Conservation (phyloP, 2,797 vertebrate species). For the Melanotaenia parkinsoni region DNA sequence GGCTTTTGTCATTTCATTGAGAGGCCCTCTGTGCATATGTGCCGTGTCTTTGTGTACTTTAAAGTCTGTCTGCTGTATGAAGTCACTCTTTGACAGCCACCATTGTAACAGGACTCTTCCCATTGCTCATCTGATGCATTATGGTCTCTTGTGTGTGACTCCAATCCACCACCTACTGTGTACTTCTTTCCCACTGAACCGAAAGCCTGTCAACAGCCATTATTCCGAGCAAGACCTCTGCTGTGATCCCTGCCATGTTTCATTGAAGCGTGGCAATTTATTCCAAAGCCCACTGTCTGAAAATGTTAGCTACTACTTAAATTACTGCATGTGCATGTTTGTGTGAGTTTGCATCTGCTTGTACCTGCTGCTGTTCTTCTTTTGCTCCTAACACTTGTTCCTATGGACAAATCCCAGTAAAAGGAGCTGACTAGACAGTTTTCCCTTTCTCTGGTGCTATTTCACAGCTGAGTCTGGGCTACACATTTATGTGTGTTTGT, state of each 20-base stretch:
- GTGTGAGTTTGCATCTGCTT: slow-evolving; percentile 37
- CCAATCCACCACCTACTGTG: slow-evolving; percentile 59
- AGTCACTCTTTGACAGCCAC: slow-evolving; percentile 57
- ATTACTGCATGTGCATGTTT: slow-evolving; percentile 54
- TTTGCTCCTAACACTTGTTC: slow-evolving; percentile 43
- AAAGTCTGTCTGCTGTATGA: slow-evolving; percentile 25
- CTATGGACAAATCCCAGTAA: slow-evolving; percentile 46
- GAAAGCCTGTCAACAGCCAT: slow-evolving; percentile 76
- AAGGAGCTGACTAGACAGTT: slow-evolving; percentile 64
- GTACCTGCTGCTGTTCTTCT: slow-evolving; percentile 27
- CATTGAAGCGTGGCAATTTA: slow-evolving; percentile 72
- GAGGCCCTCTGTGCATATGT: slow-evolving; percentile 3
- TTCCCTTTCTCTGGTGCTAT: slow-evolving; percentile 43
- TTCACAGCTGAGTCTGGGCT: slow-evolving; percentile 40
- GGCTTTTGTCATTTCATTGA: slow-evolving; percentile 7
- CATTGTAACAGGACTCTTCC: slow-evolving; percentile 56
- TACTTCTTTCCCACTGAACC: slow-evolving; percentile 49
- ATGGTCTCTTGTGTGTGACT: slow-evolving; percentile 61
- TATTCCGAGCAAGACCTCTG: slow-evolving; percentile 75
- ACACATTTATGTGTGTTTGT: slow-evolving; percentile 8
- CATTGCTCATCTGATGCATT: slow-evolving; percentile 62
- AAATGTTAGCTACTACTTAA: slow-evolving; percentile 69
- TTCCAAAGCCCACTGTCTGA: slow-evolving; percentile 73
- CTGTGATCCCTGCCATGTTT: slow-evolving; percentile 81
- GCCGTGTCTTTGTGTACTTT: slow-evolving; percentile 7